Conservation (phyloP, 2,113 vertebrate species). For the Acrocephalus kingi region DNA sequence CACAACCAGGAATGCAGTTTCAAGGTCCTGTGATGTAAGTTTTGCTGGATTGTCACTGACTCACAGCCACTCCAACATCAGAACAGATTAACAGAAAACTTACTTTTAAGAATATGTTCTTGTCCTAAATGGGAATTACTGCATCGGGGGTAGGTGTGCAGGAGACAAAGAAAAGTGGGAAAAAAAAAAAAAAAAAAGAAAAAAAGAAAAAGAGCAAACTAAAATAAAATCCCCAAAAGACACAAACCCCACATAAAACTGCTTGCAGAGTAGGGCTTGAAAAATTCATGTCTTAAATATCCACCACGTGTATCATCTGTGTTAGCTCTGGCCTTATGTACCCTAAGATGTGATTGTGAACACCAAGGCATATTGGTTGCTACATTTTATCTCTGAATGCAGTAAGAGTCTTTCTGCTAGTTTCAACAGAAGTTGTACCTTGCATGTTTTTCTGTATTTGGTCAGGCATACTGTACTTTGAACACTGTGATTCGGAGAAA, state of each 20-base stretch:
- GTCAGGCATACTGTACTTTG: neutral
- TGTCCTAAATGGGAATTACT: neutral
- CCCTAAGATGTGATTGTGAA: neutral
- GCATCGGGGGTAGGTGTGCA: rapidly evolving
- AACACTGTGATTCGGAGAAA: neutral
- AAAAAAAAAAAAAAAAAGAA: too few species aligned
- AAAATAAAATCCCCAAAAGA: neutral
- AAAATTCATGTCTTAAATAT: neutral
- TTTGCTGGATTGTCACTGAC: neutral
- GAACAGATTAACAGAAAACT: neutral
- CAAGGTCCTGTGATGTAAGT: neutral
- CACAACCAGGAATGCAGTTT: rapidly evolving
- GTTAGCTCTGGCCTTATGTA: neutral
- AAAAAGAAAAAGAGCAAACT: neutral
- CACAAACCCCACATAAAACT: neutral
- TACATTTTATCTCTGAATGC: neutral
- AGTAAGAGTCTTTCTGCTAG: neutral
- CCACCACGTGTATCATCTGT: neutral
- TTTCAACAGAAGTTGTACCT: neutral
- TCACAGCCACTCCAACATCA: neutral
- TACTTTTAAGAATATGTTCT: neutral
- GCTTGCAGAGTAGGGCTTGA: neutral
- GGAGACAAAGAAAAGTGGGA: neutral
- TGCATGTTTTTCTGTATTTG: neutral
- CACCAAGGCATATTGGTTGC: neutral